A percentile compares a stretch with the other conserved stretches of the same genome.
Conservation (phyloP, 2,797 vertebrate species). For the Neomorphus geoffroyi region DNA sequence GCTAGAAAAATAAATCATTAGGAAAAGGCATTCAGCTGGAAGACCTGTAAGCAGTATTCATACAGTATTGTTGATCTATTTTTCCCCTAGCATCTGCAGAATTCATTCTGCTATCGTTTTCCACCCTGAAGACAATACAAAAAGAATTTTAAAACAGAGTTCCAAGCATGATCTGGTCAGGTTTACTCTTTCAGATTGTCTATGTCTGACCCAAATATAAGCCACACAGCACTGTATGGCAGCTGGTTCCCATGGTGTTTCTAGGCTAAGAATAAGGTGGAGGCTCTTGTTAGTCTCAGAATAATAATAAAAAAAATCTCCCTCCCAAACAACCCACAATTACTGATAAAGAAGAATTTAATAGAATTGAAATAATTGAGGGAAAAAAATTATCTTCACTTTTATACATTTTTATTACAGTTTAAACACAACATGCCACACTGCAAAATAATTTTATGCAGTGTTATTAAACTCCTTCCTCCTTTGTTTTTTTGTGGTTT, state of each 20-base stretch:
- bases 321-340: neutral
- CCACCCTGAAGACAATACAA: neutral
- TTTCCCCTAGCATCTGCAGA: neutral
- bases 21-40: neutral
- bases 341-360: neutral
- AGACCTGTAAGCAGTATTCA: neutral
- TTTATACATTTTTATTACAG: neutral
- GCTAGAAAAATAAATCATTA: neutral
- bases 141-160: neutral
- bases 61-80: neutral
- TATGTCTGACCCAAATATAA: neutral
- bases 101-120: neutral
- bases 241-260: neutral
- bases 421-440: neutral
- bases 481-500: constrained; percentile 30
- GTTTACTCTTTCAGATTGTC: neutral
- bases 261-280: neutral
- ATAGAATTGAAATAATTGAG: neutral
- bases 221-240: neutral
- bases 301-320: neutral
- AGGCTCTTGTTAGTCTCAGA: neutral
- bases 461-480: neutral
- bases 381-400: neutral
- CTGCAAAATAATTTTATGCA: constrained; percentile 10
- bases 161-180: neutral